Conservation (phyloP, 35 echinoderm and acorn worm genomes). For the Ptychodera flava region DNA sequence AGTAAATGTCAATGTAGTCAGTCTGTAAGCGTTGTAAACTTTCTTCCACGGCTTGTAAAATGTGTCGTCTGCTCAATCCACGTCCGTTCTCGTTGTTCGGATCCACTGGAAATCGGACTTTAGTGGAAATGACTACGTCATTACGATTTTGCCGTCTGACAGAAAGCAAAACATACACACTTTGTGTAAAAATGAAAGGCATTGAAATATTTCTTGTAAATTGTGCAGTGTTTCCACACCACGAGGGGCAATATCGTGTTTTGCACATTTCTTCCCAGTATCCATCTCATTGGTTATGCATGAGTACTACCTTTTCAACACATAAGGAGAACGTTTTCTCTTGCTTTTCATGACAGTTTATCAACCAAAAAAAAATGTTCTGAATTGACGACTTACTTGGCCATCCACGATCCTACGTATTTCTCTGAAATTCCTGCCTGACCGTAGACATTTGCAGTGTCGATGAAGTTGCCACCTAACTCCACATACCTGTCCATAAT, state of each 20-base stretch:
- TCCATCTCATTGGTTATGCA: too few species aligned
- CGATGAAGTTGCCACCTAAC: too few species aligned
- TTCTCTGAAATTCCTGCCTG: too few species aligned
- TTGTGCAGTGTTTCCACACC: constrained; percentile 30
- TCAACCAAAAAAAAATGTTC: too few species aligned
- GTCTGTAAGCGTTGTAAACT: constrained; percentile 69
- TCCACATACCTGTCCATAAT: constrained; percentile 53
- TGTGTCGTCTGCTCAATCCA: constrained; percentile 52
- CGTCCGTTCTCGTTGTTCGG: constrained; percentile 37
- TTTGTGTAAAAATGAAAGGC: too few species aligned
- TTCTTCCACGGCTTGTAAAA: constrained; percentile 60
- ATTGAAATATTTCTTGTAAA: constrained; percentile 57
- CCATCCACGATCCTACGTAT: too few species aligned
- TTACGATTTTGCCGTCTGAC: constrained; percentile 52
- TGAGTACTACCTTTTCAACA: too few species aligned
- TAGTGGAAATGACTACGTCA: constrained; percentile 51
- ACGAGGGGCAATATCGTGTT: constrained; percentile 10
- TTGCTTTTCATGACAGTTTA: too few species aligned
- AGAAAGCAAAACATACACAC: too few species aligned
- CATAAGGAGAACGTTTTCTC: too few species aligned
- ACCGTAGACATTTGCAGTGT: constrained; percentile 71
- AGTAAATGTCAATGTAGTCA: constrained; percentile 68
- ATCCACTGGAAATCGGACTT: constrained; percentile 46
- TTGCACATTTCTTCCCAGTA: too few species aligned
- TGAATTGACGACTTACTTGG: too few species aligned